Evolutionary conservation across 2,888 invertebrate species (phyloP).

Genomic region (Lagria hirta): DNA sequence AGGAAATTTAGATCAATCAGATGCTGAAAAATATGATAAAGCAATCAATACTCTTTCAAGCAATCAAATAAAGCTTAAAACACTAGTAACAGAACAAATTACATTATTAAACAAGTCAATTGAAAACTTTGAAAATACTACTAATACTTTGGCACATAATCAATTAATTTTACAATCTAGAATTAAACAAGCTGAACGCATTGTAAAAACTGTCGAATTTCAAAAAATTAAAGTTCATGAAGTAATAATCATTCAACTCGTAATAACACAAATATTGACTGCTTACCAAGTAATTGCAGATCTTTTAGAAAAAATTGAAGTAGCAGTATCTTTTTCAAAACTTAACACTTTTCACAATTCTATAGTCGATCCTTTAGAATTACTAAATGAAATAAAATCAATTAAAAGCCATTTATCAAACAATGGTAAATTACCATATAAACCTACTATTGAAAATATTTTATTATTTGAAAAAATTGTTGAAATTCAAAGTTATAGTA

Average conservation of each 20-base stretch:
- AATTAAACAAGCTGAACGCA: neutral
- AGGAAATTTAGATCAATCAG: conserved; percentile 24
- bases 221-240: conserved; percentile 1
- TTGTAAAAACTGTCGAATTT: neutral
- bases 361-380: conserved; percentile 19
- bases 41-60: conserved; percentile 5
- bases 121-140: conserved; percentile 9
- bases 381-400: conserved; percentile 20
- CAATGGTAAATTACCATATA: too few species aligned
- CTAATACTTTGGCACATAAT: conserved; percentile 11
- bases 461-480: too few species aligned
- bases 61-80: conserved; percentile 18
- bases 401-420: too few species aligned
- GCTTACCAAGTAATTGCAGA: conserved; percentile 23
- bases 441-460: too few species aligned
- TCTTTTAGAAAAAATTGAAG: conserved; percentile 24
- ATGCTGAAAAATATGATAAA: conserved; percentile 23
- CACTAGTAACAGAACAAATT: conserved; percentile 14
- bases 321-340: conserved; percentile 24
- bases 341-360: conserved; percentile 25
- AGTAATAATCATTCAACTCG: conserved; percentile 5
- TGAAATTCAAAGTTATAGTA: too few species aligned
- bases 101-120: conserved; percentile 12
- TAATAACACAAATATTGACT: conserved; percentile 6
- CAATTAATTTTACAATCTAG: conserved; percentile 2